Evolutionary conservation across 2,888 invertebrate species (phyloP).

Genomic region (Synergus japonicus): DNA sequence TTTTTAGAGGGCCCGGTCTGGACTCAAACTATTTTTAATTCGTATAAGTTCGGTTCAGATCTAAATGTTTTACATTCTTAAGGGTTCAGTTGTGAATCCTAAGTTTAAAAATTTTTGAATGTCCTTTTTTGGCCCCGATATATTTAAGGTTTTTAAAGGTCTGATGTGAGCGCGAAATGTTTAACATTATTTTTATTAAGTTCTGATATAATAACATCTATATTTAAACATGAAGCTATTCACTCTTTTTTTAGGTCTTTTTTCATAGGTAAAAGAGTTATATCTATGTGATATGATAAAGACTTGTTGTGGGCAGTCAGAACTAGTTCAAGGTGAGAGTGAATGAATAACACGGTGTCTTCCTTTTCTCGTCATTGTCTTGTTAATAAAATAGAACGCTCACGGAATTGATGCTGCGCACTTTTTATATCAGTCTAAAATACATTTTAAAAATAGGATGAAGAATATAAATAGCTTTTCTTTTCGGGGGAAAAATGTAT

Average conservation of each 20-base stretch:
- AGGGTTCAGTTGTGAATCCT: too few species aligned
- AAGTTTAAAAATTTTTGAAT: too few species aligned
- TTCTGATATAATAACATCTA: background rate
- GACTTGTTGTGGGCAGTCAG: constrained; percentile 53
- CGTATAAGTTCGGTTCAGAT: too few species aligned
- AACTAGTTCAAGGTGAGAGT: constrained; percentile 66
- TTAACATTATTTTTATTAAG: background rate
- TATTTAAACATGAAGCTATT: background rate
- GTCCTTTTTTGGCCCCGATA: too few species aligned
- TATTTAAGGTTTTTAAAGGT: too few species aligned
- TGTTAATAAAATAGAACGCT: constrained; percentile 23
- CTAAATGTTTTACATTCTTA: too few species aligned
- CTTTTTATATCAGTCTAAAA: background rate
- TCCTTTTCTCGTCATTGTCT: constrained; percentile 41
- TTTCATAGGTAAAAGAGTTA: background rate
- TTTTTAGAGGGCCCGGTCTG: too few species aligned
- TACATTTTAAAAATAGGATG: background rate
- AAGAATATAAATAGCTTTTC: background rate
- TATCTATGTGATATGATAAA: background rate
- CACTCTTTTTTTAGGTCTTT: background rate
- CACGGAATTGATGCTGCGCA: background rate
- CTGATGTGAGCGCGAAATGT: too few species aligned
- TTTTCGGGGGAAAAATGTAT: too few species aligned
- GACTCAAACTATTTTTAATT: too few species aligned
- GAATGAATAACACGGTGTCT: constrained; percentile 60